A percentile compares a stretch with the other conserved stretches of the same genome.
phyloP scores from a whole-genome alignment of 2,113 vertebrate species.

The Lophochroa leadbeateri region DNA sequence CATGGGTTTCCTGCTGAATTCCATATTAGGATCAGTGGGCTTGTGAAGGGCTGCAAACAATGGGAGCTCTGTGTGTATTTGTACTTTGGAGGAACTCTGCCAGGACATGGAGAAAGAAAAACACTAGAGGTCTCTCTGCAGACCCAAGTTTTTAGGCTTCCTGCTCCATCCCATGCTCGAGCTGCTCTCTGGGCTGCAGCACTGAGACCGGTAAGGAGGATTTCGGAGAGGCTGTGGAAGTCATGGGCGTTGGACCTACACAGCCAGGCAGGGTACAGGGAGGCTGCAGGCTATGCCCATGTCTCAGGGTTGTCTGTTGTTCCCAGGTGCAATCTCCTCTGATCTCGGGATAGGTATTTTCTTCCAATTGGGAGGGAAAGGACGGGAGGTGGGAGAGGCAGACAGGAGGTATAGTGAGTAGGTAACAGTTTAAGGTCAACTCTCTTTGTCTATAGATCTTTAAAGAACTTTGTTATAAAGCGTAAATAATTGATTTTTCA shows the following conservation, averaged over 20 bases:
- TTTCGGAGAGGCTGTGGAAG: not conserved
- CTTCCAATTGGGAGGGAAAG: not conserved
- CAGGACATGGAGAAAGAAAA: constrained; percentile 76
- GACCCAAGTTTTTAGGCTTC: constrained; percentile 70
- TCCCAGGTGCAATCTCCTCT: not conserved
- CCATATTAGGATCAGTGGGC: constrained; percentile 86
- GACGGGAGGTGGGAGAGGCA: not conserved
- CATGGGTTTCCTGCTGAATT: constrained; percentile 86
- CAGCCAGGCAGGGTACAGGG: accelerated
- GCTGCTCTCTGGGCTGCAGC: constrained; percentile 1
- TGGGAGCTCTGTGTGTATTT: constrained; percentile 82
- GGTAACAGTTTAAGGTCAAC: not conserved
- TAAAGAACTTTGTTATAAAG: not conserved
- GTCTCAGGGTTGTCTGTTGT: not conserved
- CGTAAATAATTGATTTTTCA: not conserved
- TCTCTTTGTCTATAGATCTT: not conserved
- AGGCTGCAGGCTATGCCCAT: not conserved
- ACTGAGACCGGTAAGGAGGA: not conserved
- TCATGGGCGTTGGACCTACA: not conserved
- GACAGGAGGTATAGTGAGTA: not conserved
- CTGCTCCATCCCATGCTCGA: constrained; percentile 47
- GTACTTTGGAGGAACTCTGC: constrained; percentile 80
- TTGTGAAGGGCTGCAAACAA: constrained; percentile 82
- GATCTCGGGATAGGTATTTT: not conserved
- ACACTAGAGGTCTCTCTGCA: constrained; percentile 79